These are phyloP conservation scores for Hypsibius dujardini DNA, from an alignment of 1,140 invertebrate genomes.

Conservation along the genomic window DNA sequence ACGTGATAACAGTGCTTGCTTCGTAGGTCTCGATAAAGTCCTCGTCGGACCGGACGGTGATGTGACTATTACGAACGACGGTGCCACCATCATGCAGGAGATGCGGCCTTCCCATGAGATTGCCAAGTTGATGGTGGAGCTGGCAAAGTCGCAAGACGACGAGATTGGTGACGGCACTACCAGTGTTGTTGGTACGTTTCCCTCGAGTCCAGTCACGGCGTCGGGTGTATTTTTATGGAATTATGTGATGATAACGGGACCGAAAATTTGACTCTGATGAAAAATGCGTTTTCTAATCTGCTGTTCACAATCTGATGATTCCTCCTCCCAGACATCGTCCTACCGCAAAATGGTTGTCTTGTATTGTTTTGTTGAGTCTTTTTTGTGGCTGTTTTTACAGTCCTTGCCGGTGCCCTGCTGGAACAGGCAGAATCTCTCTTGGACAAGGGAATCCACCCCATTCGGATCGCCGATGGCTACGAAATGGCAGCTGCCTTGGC, in stretches of 20 bases:
- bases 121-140: slow-evolving; percentile 89
- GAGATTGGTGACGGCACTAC: slow-evolving; percentile 99
- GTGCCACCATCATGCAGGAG: slow-evolving; percentile 92
- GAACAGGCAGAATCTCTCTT: slow-evolving; percentile 83
- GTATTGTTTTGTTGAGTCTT: neutral
- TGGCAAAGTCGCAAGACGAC: slow-evolving; percentile 96
- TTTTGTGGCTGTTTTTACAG: slow-evolving; percentile 32
- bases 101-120: slow-evolving; percentile 97
- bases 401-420: slow-evolving; percentile 69
- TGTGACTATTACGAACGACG: slow-evolving; percentile 95
- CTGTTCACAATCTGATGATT: no score
- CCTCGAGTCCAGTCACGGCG: neutral
- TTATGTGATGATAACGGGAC: no score
- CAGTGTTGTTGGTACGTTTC: slow-evolving; percentile 71
- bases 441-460: slow-evolving; percentile 94
- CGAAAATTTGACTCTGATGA: neutral
- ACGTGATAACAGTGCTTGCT: neutral
- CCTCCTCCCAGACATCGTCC: no score
- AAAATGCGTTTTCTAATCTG: no score
- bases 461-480: slow-evolving; percentile 94
- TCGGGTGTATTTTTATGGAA: neutral
- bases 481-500: slow-evolving; percentile 86
- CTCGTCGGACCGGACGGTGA: slow-evolving; percentile 95
- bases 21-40: slow-evolving; percentile 69
- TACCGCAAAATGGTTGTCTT: neutral